Evolutionary conservation across 2,113 vertebrate genomes (phyloP).

Genomic region (Ochotona curzoniae): DNA sequence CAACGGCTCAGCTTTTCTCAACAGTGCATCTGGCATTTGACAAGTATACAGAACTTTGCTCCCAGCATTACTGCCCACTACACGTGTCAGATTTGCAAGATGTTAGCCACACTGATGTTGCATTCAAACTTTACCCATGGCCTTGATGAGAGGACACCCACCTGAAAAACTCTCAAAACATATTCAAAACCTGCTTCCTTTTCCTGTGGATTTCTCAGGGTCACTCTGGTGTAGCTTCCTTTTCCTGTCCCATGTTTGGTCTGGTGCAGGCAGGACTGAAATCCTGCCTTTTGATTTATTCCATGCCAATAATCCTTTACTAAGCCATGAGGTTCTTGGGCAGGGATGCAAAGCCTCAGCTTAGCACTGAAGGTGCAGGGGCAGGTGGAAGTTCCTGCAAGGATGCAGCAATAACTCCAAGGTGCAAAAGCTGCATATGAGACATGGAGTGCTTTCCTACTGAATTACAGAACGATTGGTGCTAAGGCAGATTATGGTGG

Average conservation of each 20-base stretch:
- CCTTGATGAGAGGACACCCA: background rate
- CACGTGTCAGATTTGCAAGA: too few species aligned
- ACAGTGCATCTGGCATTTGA: background rate
- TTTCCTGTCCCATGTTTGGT: background rate
- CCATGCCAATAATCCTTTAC: background rate
- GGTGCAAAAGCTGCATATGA: background rate
- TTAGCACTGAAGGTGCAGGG: background rate
- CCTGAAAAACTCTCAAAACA: background rate
- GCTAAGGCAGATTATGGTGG: background rate
- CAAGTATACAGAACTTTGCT: background rate
- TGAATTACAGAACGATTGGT: background rate
- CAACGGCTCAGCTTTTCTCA: background rate
- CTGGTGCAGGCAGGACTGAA: background rate
- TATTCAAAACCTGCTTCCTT: background rate
- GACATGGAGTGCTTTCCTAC: background rate
- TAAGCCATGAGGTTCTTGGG: background rate
- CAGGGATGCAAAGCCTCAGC: background rate
- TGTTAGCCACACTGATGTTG: background rate
- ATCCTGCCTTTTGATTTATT: background rate
- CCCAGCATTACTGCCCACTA: background rate
- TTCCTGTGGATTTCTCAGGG: background rate
- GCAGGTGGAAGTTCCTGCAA: rapidly evolving
- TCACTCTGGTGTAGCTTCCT: background rate
- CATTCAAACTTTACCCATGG: background rate
- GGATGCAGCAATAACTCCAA: background rate